phyloP scores from a whole-genome alignment of 2,888 invertebrate species.

The Drosophila silvestris region DNA sequence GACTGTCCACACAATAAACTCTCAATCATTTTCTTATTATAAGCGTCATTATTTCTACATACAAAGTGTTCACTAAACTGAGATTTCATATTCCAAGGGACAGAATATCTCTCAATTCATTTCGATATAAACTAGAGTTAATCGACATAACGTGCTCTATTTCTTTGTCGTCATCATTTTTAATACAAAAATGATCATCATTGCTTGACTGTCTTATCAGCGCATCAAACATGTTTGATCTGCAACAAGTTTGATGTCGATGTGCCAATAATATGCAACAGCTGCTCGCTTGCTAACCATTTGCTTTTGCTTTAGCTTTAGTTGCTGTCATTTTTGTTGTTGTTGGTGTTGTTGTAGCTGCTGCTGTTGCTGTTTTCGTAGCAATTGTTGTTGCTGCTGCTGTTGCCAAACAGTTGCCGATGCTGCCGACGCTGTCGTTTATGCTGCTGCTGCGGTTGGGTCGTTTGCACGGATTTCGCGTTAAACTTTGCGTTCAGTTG shows the following conservation, averaged over 20 bases:
- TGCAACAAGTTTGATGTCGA: conserved; percentile 59
- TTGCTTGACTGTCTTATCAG: conserved; percentile 56
- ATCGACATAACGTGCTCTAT: not conserved
- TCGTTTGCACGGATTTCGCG: conserved; percentile 71
- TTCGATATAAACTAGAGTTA: not conserved
- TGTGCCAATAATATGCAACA: conserved; percentile 75
- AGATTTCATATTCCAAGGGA: not conserved
- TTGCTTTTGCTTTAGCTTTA: conserved; percentile 16
- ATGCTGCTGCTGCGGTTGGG: conserved; percentile 35
- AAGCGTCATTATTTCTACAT: not conserved
- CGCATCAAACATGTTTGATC: conserved; percentile 63
- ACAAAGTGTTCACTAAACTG: not conserved
- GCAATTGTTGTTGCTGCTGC: conserved; percentile 25
- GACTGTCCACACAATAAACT: no score
- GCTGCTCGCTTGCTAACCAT: conserved; percentile 38
- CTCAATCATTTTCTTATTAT: not conserved
- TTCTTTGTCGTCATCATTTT: not conserved
- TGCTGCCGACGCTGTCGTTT: conserved; percentile 33
- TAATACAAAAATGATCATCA: not conserved
- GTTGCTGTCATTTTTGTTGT: conserved; percentile 32
- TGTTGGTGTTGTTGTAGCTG: conserved; percentile 9
- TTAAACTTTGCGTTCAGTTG: conserved; percentile 72
- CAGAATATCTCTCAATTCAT: not conserved
- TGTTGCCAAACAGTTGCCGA: conserved; percentile 57
- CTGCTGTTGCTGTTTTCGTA: not conserved